phyloP scores from a whole-genome alignment of 2,113 vertebrate genomes.

The Tichodroma muraria region DNA sequence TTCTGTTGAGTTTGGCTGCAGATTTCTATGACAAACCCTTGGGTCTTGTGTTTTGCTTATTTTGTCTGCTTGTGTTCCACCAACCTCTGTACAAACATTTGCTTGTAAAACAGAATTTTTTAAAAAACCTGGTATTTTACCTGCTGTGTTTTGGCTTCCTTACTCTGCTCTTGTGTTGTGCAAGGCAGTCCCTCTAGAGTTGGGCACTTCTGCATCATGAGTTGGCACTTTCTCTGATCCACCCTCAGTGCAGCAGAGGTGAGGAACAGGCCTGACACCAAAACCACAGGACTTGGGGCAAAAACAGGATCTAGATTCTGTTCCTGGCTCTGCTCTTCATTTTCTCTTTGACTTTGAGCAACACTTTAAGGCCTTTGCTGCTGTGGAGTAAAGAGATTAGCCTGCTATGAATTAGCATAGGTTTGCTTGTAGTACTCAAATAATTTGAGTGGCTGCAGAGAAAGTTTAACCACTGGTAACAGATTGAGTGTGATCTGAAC shows the following conservation, averaged over 20 bases:
- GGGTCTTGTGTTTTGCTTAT: background rate
- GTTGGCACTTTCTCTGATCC: background rate
- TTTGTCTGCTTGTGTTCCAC: background rate
- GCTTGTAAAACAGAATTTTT: constrained; percentile 35
- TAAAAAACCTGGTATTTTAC: constrained; percentile 1
- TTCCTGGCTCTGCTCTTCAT: background rate
- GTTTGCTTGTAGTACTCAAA: background rate
- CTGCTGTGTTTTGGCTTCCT: background rate
- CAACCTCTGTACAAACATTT: constrained; percentile 19
- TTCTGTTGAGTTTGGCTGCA: constrained; percentile 2
- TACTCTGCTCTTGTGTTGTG: background rate
- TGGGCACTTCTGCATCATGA: background rate
- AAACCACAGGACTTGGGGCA: background rate
- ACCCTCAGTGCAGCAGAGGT: background rate
- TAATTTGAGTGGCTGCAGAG: background rate
- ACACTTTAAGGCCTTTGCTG: background rate
- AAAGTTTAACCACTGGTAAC: background rate
- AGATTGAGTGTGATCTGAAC: background rate
- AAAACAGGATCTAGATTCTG: background rate
- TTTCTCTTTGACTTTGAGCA: background rate
- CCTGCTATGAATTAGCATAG: background rate
- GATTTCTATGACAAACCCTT: background rate
- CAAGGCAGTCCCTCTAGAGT: background rate
- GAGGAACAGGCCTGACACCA: background rate
- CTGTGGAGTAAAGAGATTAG: background rate